Conservation (phyloP, 2,888 invertebrate genomes). For the Rotaria socialis region DNA sequence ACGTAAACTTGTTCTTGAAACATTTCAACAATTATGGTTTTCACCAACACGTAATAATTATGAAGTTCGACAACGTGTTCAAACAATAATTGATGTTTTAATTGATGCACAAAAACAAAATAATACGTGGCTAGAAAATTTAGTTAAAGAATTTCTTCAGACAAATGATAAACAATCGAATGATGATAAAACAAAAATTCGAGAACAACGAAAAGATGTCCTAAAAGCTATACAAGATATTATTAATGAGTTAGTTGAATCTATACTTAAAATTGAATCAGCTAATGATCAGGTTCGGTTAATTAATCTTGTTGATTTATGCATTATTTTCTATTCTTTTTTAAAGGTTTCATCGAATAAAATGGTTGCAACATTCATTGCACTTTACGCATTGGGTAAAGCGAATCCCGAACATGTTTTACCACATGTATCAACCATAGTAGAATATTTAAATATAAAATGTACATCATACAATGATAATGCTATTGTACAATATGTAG, state of each 20-base stretch:
- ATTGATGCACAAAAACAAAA: constrained; percentile 20
- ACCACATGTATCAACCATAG: constrained; percentile 82
- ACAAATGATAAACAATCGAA: background rate
- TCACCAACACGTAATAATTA: constrained; percentile 65
- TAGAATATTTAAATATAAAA: constrained; percentile 88
- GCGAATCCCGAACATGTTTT: constrained; percentile 83
- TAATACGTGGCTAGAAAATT: background rate
- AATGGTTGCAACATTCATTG: constrained; percentile 85
- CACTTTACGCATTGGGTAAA: constrained; percentile 88
- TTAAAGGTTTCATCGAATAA: background rate
- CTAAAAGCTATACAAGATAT: background rate
- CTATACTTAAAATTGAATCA: background rate
- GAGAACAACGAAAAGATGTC: background rate
- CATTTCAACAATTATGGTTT: constrained; percentile 99
- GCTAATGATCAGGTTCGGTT: background rate
- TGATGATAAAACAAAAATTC: background rate
- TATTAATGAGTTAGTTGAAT: constrained; percentile 7
- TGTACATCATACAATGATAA: constrained; percentile 63
- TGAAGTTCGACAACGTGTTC: constrained; percentile 23
- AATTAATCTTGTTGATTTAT: no score
- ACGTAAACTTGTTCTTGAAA: constrained; percentile 66
- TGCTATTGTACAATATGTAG: constrained; percentile 40
- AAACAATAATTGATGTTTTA: constrained; percentile 41
- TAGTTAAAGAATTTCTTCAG: background rate
- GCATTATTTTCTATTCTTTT: no score